These are phyloP conservation scores for Leptogaster cylindrica DNA, from an alignment of 2,888 invertebrate genomes.

Conservation along the genomic window DNA sequence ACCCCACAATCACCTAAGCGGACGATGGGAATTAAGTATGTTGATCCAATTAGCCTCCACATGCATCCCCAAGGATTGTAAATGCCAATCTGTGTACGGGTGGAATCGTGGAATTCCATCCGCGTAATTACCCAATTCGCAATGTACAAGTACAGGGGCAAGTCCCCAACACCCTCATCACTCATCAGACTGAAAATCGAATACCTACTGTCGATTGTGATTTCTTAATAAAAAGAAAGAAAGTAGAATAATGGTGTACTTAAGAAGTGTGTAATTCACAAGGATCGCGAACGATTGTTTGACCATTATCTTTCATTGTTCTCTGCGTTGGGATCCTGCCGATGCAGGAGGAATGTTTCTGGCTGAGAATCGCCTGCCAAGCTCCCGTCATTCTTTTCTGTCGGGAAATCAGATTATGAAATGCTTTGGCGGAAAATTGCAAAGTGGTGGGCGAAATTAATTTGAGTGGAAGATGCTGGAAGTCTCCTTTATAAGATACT, in stretches of 20 bases:
- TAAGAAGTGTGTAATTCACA: slow-evolving; percentile 7
- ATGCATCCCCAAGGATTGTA: no score
- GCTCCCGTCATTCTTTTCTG: background rate
- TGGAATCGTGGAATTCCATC: no score
- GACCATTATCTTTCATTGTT: slow-evolving; percentile 16
- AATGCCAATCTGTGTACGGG: no score
- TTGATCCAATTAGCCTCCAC: no score
- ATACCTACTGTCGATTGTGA: background rate
- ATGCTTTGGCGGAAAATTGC: slow-evolving; percentile 17
- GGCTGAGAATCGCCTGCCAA: background rate
- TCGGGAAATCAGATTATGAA: slow-evolving; percentile 12
- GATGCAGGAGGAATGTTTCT: background rate
- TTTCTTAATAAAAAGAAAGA: slow-evolving; percentile 19
- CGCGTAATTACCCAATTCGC: no score
- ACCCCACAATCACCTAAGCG: no score
- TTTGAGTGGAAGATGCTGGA: slow-evolving; percentile 15
- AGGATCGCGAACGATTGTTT: slow-evolving; percentile 7
- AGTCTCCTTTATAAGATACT: slow-evolving; percentile 11
- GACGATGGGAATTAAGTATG: no score
- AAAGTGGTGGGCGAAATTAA: slow-evolving; percentile 33
- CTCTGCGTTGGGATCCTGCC: background rate
- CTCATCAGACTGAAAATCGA: background rate
- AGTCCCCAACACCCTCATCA: no score
- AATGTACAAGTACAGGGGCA: no score
- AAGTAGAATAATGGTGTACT: slow-evolving; percentile 6